Conservation (phyloP, 1,140 invertebrate genomes). For the Pseudomyrmex flavicornis region DNA sequence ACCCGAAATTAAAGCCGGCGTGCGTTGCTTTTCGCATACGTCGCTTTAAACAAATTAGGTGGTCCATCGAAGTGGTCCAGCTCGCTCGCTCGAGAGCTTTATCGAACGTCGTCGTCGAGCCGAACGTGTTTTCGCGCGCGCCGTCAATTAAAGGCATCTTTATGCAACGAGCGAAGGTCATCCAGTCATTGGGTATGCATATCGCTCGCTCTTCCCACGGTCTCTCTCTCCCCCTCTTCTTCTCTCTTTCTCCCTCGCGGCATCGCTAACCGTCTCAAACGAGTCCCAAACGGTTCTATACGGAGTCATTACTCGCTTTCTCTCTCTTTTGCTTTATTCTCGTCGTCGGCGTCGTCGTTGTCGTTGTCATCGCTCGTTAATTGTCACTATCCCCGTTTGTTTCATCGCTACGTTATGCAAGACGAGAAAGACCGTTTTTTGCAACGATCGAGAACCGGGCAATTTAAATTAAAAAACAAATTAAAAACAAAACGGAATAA, state of each 20-base stretch:
- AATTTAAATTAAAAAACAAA: constrained; percentile 36
- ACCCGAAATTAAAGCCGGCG: constrained; percentile 43
- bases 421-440: constrained; percentile 3
- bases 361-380: neutral
- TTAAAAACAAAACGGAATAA: too few species aligned
- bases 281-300: constrained; percentile 79
- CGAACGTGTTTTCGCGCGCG: constrained; percentile 83
- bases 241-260: constrained; percentile 4
- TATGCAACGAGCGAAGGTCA: constrained; percentile 84
- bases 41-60: constrained; percentile 60
- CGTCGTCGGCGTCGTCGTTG: neutral
- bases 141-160: constrained; percentile 84
- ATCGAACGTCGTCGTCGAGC: constrained; percentile 72
- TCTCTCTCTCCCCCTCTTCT: constrained; percentile 53
- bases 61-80: constrained; percentile 61
- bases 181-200: constrained; percentile 84
- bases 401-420: constrained; percentile 42
- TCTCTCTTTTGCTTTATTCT: neutral
- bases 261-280: constrained; percentile 69
- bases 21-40: constrained; percentile 27
- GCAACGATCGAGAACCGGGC: constrained; percentile 35
- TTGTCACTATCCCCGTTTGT: too few species aligned
- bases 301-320: constrained; percentile 4
- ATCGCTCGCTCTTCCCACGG: constrained; percentile 83
- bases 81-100: constrained; percentile 68